phyloP scores from a whole-genome alignment of 2,797 vertebrate genomes.

The Lates japonicus region DNA sequence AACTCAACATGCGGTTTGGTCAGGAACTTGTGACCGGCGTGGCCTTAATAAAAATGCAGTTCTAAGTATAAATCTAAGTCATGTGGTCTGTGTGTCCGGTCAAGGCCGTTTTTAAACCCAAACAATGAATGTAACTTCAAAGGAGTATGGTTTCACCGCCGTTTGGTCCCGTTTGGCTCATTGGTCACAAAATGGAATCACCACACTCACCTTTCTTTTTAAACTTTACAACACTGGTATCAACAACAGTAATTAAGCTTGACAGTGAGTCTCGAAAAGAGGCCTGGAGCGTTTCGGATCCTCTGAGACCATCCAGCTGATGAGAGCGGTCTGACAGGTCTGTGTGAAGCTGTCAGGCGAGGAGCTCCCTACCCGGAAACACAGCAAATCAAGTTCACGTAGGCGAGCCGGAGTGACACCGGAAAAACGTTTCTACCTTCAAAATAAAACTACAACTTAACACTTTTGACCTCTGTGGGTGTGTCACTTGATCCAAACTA shows the following conservation, averaged over 20 bases:
- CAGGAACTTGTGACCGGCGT: neutral
- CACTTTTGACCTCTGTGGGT: rapidly evolving
- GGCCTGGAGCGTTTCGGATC: slow-evolving; percentile 39
- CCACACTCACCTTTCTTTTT: slow-evolving; percentile 29
- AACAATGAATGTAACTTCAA: slow-evolving; percentile 9
- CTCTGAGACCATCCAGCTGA: slow-evolving; percentile 45
- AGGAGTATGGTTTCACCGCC: neutral
- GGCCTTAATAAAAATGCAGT: slow-evolving; percentile 13
- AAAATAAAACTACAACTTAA: slow-evolving; percentile 49
- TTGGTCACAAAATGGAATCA: neutral
- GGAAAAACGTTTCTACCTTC: slow-evolving; percentile 2
- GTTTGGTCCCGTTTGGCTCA: neutral
- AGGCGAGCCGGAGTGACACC: neutral
- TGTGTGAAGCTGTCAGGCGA: slow-evolving; percentile 60
- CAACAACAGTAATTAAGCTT: slow-evolving; percentile 47
- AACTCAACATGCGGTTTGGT: neutral
- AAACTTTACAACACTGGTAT: slow-evolving; percentile 28
- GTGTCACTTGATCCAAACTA: no score
- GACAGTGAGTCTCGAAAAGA: slow-evolving; percentile 40
- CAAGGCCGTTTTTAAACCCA: slow-evolving; percentile 2
- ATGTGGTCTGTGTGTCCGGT: neutral
- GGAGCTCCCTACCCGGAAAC: slow-evolving; percentile 61
- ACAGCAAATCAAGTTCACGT: slow-evolving; percentile 24
- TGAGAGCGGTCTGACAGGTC: slow-evolving; percentile 80
- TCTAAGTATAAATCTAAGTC: neutral